These are phyloP conservation scores for Lithophane semibrunnea DNA, from an alignment of 2,888 invertebrate genomes.

Conservation along the genomic window DNA sequence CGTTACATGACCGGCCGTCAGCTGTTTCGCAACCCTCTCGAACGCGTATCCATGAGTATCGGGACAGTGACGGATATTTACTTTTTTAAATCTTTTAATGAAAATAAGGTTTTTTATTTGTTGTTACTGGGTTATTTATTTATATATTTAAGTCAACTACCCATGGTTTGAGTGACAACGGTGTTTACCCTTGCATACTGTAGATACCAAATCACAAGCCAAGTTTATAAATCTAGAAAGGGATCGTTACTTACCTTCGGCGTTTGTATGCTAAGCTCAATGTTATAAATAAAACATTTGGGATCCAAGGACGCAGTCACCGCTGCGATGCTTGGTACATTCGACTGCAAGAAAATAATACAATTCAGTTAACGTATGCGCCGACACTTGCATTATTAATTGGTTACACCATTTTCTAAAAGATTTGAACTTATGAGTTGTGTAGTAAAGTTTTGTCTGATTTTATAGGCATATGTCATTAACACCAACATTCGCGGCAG, in stretches of 20 bases:
- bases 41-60: no score
- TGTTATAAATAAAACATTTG: slow-evolving; percentile 93
- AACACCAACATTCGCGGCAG: background rate
- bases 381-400: background rate
- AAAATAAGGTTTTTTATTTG: no score
- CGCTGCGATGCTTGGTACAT: slow-evolving; percentile 92
- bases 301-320: slow-evolving; percentile 94
- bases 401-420: background rate
- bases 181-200: no score
- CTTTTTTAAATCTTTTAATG: no score
- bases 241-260: slow-evolving; percentile 85
- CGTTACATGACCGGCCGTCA: no score
- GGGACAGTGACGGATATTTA: no score
- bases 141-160: no score
- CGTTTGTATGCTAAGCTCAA: slow-evolving; percentile 94
- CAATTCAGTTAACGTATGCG: background rate
- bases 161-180: no score
- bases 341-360: slow-evolving; percentile 76
- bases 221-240: slow-evolving; percentile 6
- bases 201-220: background rate
- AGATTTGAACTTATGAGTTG: background rate
- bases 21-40: no score
- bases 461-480: background rate
- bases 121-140: no score
- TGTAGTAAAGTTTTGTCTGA: background rate